Evolutionary conservation across 2,113 vertebrate genomes (phyloP).

Genomic region (Sander vitreus): DNA sequence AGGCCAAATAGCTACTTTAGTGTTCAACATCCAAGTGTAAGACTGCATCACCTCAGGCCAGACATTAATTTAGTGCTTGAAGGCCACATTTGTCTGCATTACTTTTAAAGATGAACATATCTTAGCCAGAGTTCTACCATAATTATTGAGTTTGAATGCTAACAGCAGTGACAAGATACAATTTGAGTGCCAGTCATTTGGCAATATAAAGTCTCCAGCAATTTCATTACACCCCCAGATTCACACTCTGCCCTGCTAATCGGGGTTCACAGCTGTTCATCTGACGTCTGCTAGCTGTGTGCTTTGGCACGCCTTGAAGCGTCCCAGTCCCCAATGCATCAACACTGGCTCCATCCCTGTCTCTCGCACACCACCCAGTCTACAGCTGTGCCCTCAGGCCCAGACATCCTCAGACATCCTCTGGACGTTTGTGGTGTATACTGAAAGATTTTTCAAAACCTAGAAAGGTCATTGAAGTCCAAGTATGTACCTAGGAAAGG

Average conservation of each 20-base stretch:
- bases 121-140: neutral
- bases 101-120: neutral
- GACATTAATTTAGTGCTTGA: conserved; percentile 12
- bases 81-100: conserved; percentile 5
- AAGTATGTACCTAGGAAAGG: neutral
- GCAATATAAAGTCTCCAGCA: neutral
- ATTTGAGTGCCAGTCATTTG: conserved; percentile 17
- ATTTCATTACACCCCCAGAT: conserved; percentile 3
- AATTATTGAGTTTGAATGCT: conserved; percentile 1
- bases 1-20: conserved; percentile 25
- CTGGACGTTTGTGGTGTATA: neutral
- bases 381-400: conserved; percentile 53
- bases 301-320: conserved; percentile 9
- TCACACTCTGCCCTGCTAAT: neutral
- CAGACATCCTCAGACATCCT: conserved; percentile 33
- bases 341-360: neutral
- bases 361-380: conserved; percentile 11
- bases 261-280: conserved; percentile 37
- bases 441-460: neutral
- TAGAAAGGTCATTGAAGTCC: neutral
- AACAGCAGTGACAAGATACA: neutral
- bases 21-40: neutral
- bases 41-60: conserved; percentile 6
- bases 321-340: conserved; percentile 22
- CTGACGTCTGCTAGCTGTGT: neutral